Base-by-base conservation (phyloP, 1,140 invertebrate species). In the Latrodectus geometricus region DNA sequence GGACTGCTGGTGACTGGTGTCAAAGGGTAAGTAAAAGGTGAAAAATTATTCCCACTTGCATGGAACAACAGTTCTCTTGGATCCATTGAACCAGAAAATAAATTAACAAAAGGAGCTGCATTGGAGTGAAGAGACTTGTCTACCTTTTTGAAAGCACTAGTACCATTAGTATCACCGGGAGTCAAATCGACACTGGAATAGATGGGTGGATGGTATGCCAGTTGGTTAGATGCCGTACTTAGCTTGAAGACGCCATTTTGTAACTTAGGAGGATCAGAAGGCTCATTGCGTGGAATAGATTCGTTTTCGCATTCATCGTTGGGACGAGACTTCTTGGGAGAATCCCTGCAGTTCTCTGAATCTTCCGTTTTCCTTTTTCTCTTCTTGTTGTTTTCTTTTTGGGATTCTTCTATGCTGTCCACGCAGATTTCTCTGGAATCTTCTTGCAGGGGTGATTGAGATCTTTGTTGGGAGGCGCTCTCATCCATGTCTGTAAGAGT, bases 401-500 rank as follows among this genome's bases (percentile, higher is more conserved):
- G 9, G 61, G 17, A 20, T 54, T 12, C 17, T 54, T 23, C 0
- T 14, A 21, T 4, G 17, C 52, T 15, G 54, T n/a, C 17, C 17
- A 70, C 3, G 50, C 52, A 48, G 14, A 70, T 49, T 4, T 66
- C 54, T 8, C 21, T 81, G n/a, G 79, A 61, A 17, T 17, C 23
- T 11, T 66, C 66, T 5, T 66, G 70, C 35, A n/a, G 66, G 8
- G 79, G 79, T 70, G n/a, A 49, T 9, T 9, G 20, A 14, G 66
- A 15, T 14, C 17, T 61, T 61, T 61, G 11, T 12, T 69, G 50
- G 21, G 12, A 48, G 15, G 23, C 23, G 49, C 17, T 85, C 14
- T 88, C 87, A 17, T 88, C 86, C 23, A 88, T 87, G 20, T 79
- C 87, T 5, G 88, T 89, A 15, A 90, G 82, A 9, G 89, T 89